Evolutionary conservation across 23 tunicate species (phyloP), one percentile per base, ranked within the genome.

Genomic region (Ascidia mentula): DNA sequence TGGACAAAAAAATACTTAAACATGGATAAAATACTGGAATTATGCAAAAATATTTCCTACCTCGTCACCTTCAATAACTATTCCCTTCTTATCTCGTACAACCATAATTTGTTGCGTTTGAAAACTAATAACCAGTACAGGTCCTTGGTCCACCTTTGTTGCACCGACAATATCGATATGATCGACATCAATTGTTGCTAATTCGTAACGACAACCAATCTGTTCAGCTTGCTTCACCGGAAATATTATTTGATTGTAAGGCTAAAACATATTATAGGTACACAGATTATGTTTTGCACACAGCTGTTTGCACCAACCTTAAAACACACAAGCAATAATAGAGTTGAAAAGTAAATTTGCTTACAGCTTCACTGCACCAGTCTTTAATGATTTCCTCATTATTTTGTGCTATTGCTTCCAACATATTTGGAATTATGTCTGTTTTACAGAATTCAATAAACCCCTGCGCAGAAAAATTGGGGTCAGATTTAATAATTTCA

Each of bases 351-450:
- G 26, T 12, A 18, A 18, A 18, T 69, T 0, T 20, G 72, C 90
- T 72, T 72, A 91, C 97, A 17, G 92, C 97, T 83, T 92, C 97
- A 26, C 88, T 76, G 69, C 97, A 92, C 97, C 97, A 92, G 38
- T 92, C 97, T 75, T 87, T 83, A 28, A 92, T 82, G 22, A 92
- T 87, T 75, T 87, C 88, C 32, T 92, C 90, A 26, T 92, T 79
- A 22, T 80, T 81, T 45, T 79, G 87, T 28, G 87, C 75, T 34
- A 92, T 79, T 0, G 97, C 92, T 79, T 92, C 97, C 35, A 92
- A 69, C n/a, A 92, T 32, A 73, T 92, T 92, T 6, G 97, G 97
- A 69, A 92, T 83, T 0, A 92, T 38, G 60, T 92, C 97, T 22
- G 59, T 40, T 34, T 81, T 80, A 87, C 97, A 92, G 69, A 87